Conservation (phyloP, 2,888 invertebrate species). For the Lasioglossum figueresi region DNA sequence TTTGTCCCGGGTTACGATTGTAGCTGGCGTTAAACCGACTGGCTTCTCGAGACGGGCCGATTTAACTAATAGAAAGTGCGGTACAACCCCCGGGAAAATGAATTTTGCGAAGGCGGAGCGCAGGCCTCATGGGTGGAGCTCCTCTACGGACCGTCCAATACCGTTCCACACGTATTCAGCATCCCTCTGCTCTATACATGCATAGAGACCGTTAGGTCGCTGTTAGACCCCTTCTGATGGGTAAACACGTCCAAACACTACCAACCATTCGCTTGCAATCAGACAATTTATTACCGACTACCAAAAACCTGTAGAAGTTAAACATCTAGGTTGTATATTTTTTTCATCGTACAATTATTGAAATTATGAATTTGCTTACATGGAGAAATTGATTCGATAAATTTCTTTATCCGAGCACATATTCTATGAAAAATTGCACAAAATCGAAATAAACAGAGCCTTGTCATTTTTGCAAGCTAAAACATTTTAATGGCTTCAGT, state of each 20-base stretch:
- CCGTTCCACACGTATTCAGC: constrained; percentile 62
- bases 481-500: too few species aligned
- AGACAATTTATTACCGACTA: not conserved
- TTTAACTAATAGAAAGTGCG: constrained; percentile 69
- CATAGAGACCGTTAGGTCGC: constrained; percentile 45
- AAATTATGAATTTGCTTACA: too few species aligned
- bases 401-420: too few species aligned
- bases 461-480: too few species aligned
- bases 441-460: too few species aligned
- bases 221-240: constrained; percentile 27
- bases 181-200: constrained; percentile 57
- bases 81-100: constrained; percentile 69
- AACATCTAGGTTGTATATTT: not conserved
- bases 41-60: constrained; percentile 59
- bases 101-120: constrained; percentile 80
- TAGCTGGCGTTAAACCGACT: constrained; percentile 36
- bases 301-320: not conserved
- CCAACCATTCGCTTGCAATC: constrained; percentile 5
- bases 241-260: not conserved
- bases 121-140: constrained; percentile 79
- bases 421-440: too few species aligned
- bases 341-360: too few species aligned
- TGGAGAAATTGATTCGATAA: too few species aligned
- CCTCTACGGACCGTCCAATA: constrained; percentile 69
- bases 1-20: constrained; percentile 31